Conservation (phyloP, 2,797 vertebrate species). For the Neopelma chrysocephalum region DNA sequence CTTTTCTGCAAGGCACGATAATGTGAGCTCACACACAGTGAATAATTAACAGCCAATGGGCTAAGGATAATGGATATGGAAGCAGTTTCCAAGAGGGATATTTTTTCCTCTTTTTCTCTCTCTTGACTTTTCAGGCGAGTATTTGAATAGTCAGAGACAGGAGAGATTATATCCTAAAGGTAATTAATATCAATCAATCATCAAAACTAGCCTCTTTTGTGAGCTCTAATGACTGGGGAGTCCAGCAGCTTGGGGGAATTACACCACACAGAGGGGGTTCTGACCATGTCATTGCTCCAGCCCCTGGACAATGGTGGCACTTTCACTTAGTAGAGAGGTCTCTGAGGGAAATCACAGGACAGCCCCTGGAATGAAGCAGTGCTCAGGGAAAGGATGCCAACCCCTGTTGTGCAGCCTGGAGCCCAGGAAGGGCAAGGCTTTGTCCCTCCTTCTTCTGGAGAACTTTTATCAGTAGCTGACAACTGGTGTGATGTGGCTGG, state of each 20-base stretch:
- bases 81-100: background rate
- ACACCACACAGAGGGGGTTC: rapidly evolving
- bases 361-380: background rate
- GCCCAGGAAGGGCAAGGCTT: background rate
- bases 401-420: background rate
- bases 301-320: background rate
- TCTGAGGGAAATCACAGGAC: background rate
- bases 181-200: background rate
- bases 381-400: background rate
- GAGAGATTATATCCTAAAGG: background rate
- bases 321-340: background rate
- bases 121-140: background rate
- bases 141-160: background rate
- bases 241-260: background rate
- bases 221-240: background rate
- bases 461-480: background rate
- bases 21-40: background rate
- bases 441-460: background rate
- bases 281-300: background rate
- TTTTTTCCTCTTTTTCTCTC: background rate
- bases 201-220: background rate
- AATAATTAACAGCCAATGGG: slow-evolving; percentile 24
- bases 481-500: background rate
- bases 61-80: background rate
- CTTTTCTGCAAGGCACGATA: background rate